Percentiles rank a stretch among this genome's conserved stretches.
Conservation (phyloP, 2,888 invertebrate genomes). For the Poecilobothrus nobilitatus region DNA sequence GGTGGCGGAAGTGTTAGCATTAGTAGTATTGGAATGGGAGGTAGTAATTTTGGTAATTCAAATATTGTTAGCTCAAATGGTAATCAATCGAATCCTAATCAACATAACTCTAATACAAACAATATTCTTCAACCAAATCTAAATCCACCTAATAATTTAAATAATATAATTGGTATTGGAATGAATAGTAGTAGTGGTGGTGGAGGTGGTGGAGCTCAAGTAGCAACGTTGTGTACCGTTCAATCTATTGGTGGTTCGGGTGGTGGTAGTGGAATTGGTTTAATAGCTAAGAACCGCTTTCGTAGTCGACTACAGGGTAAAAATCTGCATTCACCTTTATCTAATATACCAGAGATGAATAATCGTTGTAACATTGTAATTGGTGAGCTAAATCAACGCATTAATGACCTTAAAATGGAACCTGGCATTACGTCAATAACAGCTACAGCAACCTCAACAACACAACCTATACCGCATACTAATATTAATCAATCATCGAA, state of each 20-base stretch:
- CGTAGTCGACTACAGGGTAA: slow-evolving; percentile 55
- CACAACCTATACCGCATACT: slow-evolving; percentile 24
- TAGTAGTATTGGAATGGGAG: background rate
- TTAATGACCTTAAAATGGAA: slow-evolving; percentile 66
- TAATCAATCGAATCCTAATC: background rate
- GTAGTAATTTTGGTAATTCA: slow-evolving; percentile 24
- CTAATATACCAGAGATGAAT: slow-evolving; percentile 41
- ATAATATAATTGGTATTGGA: background rate
- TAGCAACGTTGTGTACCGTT: slow-evolving; percentile 8
- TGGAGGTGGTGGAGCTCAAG: slow-evolving; percentile 19
- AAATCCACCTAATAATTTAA: background rate
- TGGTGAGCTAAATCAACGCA: slow-evolving; percentile 59
- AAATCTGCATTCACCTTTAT: slow-evolving; percentile 45
- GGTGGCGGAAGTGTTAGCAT: slow-evolving; percentile 3
- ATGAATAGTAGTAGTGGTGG: background rate
- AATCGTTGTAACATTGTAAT: slow-evolving; percentile 47
- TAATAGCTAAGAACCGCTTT: slow-evolving; percentile 45
- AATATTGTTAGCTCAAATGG: slow-evolving; percentile 21
- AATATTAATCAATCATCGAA: slow-evolving; percentile 18
- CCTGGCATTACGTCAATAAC: slow-evolving; percentile 34
- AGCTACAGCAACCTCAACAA: slow-evolving; percentile 15
- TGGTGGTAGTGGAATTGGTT: slow-evolving; percentile 10
- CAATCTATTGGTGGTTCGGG: slow-evolving; percentile 29
- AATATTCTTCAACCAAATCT: background rate
- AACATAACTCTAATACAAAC: background rate